Evolutionary conservation across 2,888 invertebrate species (phyloP), one percentile per base, ranked within the genome.

Genomic region (Flexamia atlantica): DNA sequence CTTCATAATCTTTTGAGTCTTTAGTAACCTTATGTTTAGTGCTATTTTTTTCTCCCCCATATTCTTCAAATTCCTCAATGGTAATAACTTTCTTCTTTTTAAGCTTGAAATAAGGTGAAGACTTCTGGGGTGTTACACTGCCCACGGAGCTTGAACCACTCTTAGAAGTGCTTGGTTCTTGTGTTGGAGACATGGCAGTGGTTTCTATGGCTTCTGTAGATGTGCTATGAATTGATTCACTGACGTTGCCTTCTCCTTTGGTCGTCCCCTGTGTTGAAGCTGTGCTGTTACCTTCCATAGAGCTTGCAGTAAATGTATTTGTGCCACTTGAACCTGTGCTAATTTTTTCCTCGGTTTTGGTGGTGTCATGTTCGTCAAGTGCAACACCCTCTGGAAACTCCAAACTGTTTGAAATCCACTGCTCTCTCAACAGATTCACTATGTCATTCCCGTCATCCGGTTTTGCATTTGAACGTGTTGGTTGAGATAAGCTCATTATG

Each of bases 1-100:
- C 23, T 20, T 12, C 57, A 20, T 57, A 57, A 20, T 57, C 57
- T 12, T 57, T 57, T 57, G 57, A 23, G 10, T 57, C 57, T 23
- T 57, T 57, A 3, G 12, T 23, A 7, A 57, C 20, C 12, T 57
- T 57, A 23, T 57, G 23, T 7, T 57, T 57, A 3, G 9, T 57
- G 20, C 57, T 23, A 17, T 57, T 7, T 23, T 23, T 57, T 17
- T 46, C 57, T 50, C 50, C n/a, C 5, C 17, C 50, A n/a, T n/a
- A n/a, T 7, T 57, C 57, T 12, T 57, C 57, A 57, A 57, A 57
- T 20, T 57, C 57, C 23, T 57, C 57, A 7, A 57, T 57, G 3
- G 57, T 57, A 57, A 57, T 57, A 7, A 57, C 57, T 12, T 57
- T 57, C 12, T 57, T 57, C 57, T 57, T 57, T 4, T 23, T n/a